phyloP scores from a whole-genome alignment of 2,113 vertebrate genomes.

The Sapajus apella region DNA sequence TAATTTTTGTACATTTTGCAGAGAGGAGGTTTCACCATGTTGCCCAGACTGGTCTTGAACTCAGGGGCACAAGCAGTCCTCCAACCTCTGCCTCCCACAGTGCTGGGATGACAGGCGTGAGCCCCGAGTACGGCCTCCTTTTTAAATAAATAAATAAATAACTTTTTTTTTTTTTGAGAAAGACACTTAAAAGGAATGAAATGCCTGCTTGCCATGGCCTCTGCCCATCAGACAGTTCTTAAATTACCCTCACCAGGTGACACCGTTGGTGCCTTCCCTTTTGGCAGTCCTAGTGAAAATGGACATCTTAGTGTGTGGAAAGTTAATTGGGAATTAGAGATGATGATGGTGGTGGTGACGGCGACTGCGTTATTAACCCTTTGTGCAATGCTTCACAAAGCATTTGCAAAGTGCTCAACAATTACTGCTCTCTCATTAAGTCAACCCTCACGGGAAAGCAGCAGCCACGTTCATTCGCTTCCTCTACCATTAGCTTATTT shows the following conservation, averaged over 20 bases:
- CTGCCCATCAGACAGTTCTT: neutral
- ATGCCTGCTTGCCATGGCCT: neutral
- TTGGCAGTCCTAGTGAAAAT: neutral
- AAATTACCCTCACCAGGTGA: neutral
- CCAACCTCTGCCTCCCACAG: too few species aligned
- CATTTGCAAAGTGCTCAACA: neutral
- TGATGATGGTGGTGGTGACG: accelerated
- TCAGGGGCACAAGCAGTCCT: too few species aligned
- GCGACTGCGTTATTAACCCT: neutral
- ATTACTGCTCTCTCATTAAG: slow-evolving; percentile 5
- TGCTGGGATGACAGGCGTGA: too few species aligned
- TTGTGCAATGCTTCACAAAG: neutral
- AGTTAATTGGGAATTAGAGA: neutral
- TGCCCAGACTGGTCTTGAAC: too few species aligned
- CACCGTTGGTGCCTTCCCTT: neutral
- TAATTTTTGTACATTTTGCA: too few species aligned
- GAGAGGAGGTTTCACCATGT: too few species aligned
- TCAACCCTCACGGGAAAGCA: neutral
- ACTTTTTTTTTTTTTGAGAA: neutral
- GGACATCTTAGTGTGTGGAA: neutral
- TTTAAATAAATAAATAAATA: neutral
- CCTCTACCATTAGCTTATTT: slow-evolving; percentile 21
- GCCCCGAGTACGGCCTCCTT: neutral
- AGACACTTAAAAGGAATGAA: neutral
- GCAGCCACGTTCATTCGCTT: neutral